Conservation (phyloP, 2,888 invertebrate species). For the Tolmerus cingulatus region DNA sequence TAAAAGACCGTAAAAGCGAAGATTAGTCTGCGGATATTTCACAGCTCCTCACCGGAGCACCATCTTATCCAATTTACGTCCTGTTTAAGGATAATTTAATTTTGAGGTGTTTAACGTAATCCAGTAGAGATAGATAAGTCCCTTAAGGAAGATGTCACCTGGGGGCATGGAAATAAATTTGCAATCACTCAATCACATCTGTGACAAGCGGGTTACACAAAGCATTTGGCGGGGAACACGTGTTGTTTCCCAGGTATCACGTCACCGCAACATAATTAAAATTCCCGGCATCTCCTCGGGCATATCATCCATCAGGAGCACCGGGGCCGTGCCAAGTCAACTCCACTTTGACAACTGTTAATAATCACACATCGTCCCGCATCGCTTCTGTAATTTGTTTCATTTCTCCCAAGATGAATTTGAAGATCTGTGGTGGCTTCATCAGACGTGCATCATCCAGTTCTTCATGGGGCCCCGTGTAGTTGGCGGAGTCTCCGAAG, state of each 20-base stretch:
- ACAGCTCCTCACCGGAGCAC: background rate
- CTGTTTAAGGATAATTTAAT: background rate
- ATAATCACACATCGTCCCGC: conserved; percentile 27
- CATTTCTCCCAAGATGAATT: conserved; percentile 31
- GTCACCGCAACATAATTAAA: conserved; percentile 17
- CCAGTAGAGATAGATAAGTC: background rate
- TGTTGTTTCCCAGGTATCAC: conserved; percentile 9
- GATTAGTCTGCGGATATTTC: background rate
- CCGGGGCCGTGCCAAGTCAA: background rate
- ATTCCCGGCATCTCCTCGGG: conserved; percentile 3
- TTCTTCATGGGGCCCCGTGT: background rate
- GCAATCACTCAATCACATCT: conserved; percentile 12
- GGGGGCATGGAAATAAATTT: background rate
- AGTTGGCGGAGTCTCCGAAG: background rate
- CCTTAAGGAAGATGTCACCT: background rate
- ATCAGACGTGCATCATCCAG: conserved; percentile 25
- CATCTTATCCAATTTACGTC: background rate
- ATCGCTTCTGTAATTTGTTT: conserved; percentile 20
- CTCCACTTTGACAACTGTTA: conserved; percentile 28
- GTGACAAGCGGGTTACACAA: background rate
- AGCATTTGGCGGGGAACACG: background rate
- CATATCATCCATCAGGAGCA: conserved; percentile 11
- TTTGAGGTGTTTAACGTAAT: background rate
- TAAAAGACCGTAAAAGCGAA: background rate
- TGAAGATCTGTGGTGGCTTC: background rate